Evolutionary conservation across 2,113 vertebrate genomes (phyloP), one percentile per base, ranked within the genome.

Genomic region (Microcebus tavaratra): DNA sequence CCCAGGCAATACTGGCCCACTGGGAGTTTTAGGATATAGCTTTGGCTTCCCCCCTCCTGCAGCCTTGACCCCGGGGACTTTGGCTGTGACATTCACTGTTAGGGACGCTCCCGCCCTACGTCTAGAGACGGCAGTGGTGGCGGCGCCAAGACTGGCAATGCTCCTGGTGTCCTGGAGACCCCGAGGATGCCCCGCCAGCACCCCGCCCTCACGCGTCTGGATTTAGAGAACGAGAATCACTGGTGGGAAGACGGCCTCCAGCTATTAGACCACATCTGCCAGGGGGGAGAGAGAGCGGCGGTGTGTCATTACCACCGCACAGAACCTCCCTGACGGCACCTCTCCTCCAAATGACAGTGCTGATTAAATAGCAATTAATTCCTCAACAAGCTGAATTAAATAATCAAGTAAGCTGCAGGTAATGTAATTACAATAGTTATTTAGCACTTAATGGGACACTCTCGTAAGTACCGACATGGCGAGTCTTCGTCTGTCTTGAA

Each of bases 351-450:
- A 76, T 8, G 63, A 76, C 73, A 75, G 72, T 68, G 2, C 83
- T 85, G 95, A 94, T 96, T 93, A 97, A 95, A 89, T 12, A 95
- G 93, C 86, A 93, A 97, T 98, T 97, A 97, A 96, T 93, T 93
- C 80, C 86, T 88, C 88, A 86, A 95, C 68, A 55, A 63, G 17
- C 67, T 85, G 86, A 97, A 95, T 97, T 80, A 96, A 95, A 96
- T 91, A 95, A 98, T 97, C 96, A 91, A 96, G 94, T 78, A 67
- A 96, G 75, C 96, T 57, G 39, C 93, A 97, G 95, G 97, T 97
- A 93, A 96, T 18, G 34, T 55, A 80, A 91, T 98, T 95, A 95
- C 68, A 80, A 89, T 63, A 61, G 95, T 96, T 97, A 95, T 68
- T 95, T 96, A 93, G 88, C 83, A 91, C 59, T 86, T 89, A 95